Evolutionary conservation across 2,888 invertebrate genomes (phyloP).

Genomic region (Dendrolimus pini): DNA sequence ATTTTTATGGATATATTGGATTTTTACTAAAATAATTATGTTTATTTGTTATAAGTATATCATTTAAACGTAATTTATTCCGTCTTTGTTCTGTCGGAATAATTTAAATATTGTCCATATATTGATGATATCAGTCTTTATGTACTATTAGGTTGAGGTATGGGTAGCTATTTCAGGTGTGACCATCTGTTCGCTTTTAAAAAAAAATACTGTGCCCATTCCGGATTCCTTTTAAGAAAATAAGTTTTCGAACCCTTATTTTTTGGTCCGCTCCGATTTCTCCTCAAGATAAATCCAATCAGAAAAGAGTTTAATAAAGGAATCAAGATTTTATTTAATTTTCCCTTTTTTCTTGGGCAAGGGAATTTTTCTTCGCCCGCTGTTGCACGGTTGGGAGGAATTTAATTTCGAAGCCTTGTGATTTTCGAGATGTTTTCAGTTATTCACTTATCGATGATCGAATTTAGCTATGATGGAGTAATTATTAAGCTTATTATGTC

Average conservation of each 20-base stretch:
- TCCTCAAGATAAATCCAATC: constrained; percentile 8
- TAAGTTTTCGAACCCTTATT: neutral
- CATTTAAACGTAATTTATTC: no score
- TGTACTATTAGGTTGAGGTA: no score
- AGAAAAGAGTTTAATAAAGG: constrained; percentile 17
- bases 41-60: no score
- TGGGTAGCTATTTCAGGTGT: no score
- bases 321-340: constrained; percentile 28
- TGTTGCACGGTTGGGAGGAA: constrained; percentile 23
- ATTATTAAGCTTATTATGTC: constrained; percentile 8
- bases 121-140: no score
- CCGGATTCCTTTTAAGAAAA: neutral
- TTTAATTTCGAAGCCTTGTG: constrained; percentile 37
- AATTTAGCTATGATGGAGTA: constrained; percentile 16
- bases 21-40: no score
- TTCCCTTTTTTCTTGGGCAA: constrained; percentile 17
- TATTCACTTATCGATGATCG: constrained; percentile 27
- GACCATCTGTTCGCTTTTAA: no score
- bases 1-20: no score
- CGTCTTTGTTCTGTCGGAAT: no score
- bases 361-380: constrained; percentile 24
- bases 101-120: no score
- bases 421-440: constrained; percentile 37
- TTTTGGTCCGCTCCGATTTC: neutral
- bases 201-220: no score